Base-by-base conservation (phyloP, 2,113 vertebrate species). In the Bubo bubo region DNA sequence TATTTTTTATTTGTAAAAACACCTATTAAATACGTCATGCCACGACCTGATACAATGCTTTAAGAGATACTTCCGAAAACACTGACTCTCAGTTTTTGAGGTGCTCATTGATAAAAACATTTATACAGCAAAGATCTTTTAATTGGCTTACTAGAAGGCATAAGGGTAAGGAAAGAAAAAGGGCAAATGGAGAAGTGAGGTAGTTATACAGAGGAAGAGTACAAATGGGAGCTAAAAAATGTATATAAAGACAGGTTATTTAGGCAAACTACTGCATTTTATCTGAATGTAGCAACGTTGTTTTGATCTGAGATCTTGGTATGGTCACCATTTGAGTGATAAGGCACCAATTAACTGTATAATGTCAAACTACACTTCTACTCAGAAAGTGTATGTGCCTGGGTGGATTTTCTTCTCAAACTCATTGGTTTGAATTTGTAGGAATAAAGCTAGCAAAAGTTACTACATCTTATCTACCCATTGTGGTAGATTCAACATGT, bases 161-260 rank as follows among this genome's bases (percentile, higher is more conserved):
- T 47, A 39, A 55, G 22, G 11, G 27, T n/a, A 52, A 67, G 39
- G 19, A 62, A 68, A 68, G 12, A 45, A 60, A 77, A 63, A 43
- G 11, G 14, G 9, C 18, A 55, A 74, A 59, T 7, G 18, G 53
- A 88, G n/a, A 76, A 26, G 15, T 60, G 16, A 27, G 10, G 9
- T 23, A 12, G 3, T 34, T 85, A 45, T 12, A 49, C 7, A 59
- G 74, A 59, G 45, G 53, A 79, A n/a, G 3, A 59, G 5, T 24
- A 53, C 4, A 68, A 81, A 32, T 20, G 19, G 8, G 14, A 90
- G 35, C 5, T 56, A 50, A 86, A 87, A 50, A 88, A 88, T 59
- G 3, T 5, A 4, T 6, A 64, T 30, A 47, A 11, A 0, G 2
- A 9, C 1, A 6, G 7, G 12, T 4, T 56, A 24, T 79, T 84